Evolutionary conservation across 2,797 vertebrate genomes (phyloP).

Genomic region (Siniperca scherzeri): DNA sequence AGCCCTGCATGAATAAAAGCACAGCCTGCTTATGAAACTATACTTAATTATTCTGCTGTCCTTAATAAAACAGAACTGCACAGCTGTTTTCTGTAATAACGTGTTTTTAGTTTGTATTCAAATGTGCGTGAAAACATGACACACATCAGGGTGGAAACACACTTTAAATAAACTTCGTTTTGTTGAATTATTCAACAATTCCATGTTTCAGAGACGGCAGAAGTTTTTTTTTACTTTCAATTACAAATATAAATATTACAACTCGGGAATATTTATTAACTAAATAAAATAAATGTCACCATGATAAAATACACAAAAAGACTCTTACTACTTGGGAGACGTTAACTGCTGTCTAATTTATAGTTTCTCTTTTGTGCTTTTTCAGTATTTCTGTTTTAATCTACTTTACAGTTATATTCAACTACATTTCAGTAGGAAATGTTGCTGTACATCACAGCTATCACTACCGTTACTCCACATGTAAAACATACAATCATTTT

Average conservation of each 20-base stretch:
- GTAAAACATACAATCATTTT: background rate
- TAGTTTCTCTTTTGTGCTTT: background rate
- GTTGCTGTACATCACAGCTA: no score
- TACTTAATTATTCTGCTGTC: no score
- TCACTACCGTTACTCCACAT: background rate
- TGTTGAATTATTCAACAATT: background rate
- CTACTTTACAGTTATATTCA: no score
- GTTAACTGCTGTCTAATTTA: background rate
- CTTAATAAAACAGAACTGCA: background rate
- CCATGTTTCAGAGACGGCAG: background rate
- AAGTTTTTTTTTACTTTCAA: background rate
- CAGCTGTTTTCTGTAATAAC: background rate
- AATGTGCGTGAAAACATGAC: background rate
- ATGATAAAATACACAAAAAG: background rate
- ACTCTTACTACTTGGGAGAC: no score
- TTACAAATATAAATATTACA: background rate
- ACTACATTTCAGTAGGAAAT: no score
- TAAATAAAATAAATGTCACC: background rate
- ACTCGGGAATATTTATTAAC: background rate
- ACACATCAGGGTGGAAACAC: no score
- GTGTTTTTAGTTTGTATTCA: no score
- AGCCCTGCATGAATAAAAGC: slow-evolving; percentile 84
- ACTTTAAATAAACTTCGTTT: no score
- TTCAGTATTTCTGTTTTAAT: no score
- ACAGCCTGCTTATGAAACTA: no score